Percentiles rank a stretch among this genome's conserved stretches.
Evolutionary conservation across 2,113 vertebrate species (phyloP).

Genomic region (Todiramphus saurophagus): DNA sequence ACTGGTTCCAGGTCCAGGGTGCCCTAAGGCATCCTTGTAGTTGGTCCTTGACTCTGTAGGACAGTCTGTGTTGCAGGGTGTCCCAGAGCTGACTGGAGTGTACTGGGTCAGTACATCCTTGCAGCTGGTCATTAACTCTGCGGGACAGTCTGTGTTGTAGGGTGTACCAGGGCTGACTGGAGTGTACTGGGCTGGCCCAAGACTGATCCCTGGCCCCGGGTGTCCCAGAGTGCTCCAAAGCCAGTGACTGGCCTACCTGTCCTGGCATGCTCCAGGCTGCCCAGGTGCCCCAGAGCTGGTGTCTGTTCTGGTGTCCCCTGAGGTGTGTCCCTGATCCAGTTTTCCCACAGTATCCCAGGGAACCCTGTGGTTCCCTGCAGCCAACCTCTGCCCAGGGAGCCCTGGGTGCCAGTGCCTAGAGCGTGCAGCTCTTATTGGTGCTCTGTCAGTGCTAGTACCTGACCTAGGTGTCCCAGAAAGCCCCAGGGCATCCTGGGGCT

Average conservation of each 20-base stretch:
- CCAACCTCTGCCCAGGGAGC: background rate
- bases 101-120: background rate
- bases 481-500: background rate
- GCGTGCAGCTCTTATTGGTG: background rate
- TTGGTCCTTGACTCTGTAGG: background rate
- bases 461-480: background rate
- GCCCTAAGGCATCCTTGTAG: background rate
- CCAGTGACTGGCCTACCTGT: background rate
- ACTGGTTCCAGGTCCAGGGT: background rate
- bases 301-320: background rate
- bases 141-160: background rate
- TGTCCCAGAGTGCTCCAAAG: background rate
- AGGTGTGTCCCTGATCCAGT: background rate
- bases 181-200: accelerated
- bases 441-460: background rate
- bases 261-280: background rate
- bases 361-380: background rate
- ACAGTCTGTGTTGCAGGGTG: background rate
- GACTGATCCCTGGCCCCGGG: background rate
- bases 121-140: background rate
- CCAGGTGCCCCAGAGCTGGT: background rate
- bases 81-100: background rate
- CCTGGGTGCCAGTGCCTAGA: background rate
- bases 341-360: background rate
- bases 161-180: background rate